Percentiles rank a stretch among this genome's conserved stretches.
Evolutionary conservation across 2,113 vertebrate species (phyloP).

Genomic region (Mungos mungo): DNA sequence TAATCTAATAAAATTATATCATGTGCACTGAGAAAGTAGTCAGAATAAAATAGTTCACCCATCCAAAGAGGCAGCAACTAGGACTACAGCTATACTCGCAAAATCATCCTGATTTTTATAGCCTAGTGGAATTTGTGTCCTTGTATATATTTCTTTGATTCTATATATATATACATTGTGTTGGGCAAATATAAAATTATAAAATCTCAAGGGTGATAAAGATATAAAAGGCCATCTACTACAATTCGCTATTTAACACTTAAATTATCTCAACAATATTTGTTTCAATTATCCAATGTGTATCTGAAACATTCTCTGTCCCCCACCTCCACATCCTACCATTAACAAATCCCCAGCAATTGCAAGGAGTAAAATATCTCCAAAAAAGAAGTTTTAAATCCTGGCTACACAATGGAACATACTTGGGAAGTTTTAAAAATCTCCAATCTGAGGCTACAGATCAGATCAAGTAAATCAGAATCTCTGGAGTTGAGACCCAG

Average conservation of each 20-base stretch:
- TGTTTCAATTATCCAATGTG: background rate
- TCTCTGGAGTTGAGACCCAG: background rate
- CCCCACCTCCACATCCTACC: background rate
- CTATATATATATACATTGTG: background rate
- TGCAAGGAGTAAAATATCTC: background rate
- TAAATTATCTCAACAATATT: conserved; percentile 24
- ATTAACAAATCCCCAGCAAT: background rate
- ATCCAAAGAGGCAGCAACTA: conserved; percentile 23
- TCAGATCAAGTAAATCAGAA: background rate
- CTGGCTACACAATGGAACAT: background rate
- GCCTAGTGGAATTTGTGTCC: conserved; percentile 2
- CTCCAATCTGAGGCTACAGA: background rate
- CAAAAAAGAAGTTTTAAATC: conserved; percentile 25
- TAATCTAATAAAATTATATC: conserved; percentile 65
- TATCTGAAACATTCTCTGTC: background rate
- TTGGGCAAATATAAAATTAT: conserved; percentile 11
- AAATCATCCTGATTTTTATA: conserved; percentile 36
- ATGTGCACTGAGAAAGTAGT: conserved; percentile 52
- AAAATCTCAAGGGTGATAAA: conserved; percentile 30
- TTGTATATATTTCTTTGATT: conserved; percentile 42
- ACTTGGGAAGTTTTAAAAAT: background rate
- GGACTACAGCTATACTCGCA: conserved; percentile 20
- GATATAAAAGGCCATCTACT: background rate
- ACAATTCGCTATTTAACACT: conserved; percentile 33
- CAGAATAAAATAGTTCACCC: conserved; percentile 41